Conservation (phyloP, 2,888 invertebrate species). For the Cantharis rufa region DNA sequence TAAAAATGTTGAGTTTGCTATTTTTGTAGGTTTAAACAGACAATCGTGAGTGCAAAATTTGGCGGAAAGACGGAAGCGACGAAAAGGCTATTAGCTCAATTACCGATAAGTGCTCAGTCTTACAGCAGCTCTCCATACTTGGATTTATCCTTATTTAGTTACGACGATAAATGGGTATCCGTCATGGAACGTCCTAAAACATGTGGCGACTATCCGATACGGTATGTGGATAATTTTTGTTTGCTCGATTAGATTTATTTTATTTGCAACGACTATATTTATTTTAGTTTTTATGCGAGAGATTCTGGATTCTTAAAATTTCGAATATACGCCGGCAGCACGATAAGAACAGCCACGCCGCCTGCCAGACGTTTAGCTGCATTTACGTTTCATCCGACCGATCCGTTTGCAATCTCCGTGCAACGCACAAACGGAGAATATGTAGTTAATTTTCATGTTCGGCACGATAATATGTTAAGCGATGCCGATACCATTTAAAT, state of each 20-base stretch:
- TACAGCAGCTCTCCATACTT: constrained; percentile 92
- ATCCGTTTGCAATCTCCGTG: constrained; percentile 94
- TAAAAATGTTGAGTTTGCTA: neutral
- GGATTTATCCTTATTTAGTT: constrained; percentile 88
- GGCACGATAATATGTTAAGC: constrained; percentile 14
- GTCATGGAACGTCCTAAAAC: constrained; percentile 94
- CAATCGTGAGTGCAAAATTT: constrained; percentile 85
- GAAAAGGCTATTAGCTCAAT: constrained; percentile 82
- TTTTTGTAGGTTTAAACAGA: constrained; percentile 76
- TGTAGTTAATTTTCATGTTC: constrained; percentile 91
- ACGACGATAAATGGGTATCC: constrained; percentile 95
- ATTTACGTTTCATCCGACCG: constrained; percentile 94
- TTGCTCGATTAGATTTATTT: neutral
- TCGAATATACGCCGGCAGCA: constrained; percentile 71
- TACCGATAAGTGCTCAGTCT: constrained; percentile 94
- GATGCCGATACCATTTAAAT: constrained; percentile 15
- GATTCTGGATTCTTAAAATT: constrained; percentile 75
- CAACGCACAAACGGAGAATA: constrained; percentile 92
- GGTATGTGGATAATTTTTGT: constrained; percentile 59
- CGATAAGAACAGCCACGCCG: constrained; percentile 66
- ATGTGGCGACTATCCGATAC: constrained; percentile 89
- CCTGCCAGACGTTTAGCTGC: constrained; percentile 82
- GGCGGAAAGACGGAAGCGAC: constrained; percentile 91
- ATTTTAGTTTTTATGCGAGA: constrained; percentile 86
- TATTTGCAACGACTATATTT: constrained; percentile 56